Base-by-base conservation (phyloP, 2,797 vertebrate species). In the Scolopax bukidnonensis region DNA sequence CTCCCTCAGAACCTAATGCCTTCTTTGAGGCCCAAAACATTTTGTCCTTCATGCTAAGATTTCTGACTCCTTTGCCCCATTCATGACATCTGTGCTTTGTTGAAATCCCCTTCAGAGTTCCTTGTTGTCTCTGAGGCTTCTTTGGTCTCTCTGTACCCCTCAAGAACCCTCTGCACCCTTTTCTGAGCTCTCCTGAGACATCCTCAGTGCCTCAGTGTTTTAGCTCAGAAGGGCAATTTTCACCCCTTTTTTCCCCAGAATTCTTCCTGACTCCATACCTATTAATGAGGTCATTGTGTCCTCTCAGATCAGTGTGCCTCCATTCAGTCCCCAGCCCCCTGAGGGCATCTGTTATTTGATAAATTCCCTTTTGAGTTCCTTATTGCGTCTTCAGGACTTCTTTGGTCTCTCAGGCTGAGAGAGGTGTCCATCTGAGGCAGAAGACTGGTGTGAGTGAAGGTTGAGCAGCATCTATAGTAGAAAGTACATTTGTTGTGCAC, bases 311-410 rank as follows among this genome's bases (percentile, higher is more conserved):
- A 5, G 3, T 7, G 4, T 79, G 50, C 25, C 50, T 56, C 32
- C 32, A 3, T 79, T n/a, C 1, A 1, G 25, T 45, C 38, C 25
- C 27, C 3, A 1, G 10, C 28, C 13, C 51, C 8, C 41, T 40
- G 64, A n/a, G 33, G 33, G 14, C 53, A 59, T 8, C 43, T 28
- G 33, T 47, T 16, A 33, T 38, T 45, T 33, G 14, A 11, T 78
- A 36, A 56, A 67, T 67, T 67, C 61, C 20, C 40, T 38, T 64
- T 36, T 32, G 51, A 68, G 27, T 27, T 57, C 43, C 53, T 48
- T 23, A 24, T 21, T 80, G 41, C 28, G 30, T 69, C 45, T 36
- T 19, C 30, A 50, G 30, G 54, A 41, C 30, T 33, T n/a, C 32
- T 15, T 43, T 33, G 36, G 45, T 41, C 54, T 41, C 61, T 59